Conservation (phyloP, 2,113 vertebrate genomes). For the cattle (Bos taurus) region ARS-UCD2.0 NC_037343.1:25585501-25586000, state of each 20-base stretch:
- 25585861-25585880: not conserved
- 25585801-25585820: not conserved
- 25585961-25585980: not conserved
- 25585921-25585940: not conserved
- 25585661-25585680: not conserved
- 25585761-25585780: not conserved
- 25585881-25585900: not conserved
- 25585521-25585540: not conserved
- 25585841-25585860: not conserved
- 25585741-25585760: not conserved
- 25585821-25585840: not conserved
- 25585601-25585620: fast-evolving
- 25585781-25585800: not conserved
- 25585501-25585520: not conserved
- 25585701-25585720: not conserved
- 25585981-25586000: not conserved
- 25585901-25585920: not conserved
- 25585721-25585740: not conserved
- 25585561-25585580: not conserved
- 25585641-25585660: fast-evolving
- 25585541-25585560: not conserved
- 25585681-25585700: not conserved
- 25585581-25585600: not conserved
- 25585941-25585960: not conserved
- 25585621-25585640: not conserved